A percentile compares a stretch with the other conserved stretches of the same genome.
These are phyloP conservation scores for Cerastoderma edule DNA, from an alignment of 2,888 invertebrate genomes.

Conservation along the genomic window DNA sequence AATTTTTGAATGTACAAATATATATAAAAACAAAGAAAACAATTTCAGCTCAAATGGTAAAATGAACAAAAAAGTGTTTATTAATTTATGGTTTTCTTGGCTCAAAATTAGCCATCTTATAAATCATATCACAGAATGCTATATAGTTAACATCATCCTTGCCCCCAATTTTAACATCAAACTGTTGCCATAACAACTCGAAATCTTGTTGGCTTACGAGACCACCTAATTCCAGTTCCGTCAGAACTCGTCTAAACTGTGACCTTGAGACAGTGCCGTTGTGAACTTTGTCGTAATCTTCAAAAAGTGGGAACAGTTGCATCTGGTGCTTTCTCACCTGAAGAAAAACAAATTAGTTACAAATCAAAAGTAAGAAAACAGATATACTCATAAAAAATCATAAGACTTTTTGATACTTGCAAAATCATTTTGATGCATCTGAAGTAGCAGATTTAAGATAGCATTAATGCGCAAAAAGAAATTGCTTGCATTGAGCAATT, in stretches of 20 bases:
- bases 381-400: too few species aligned
- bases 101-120: conserved; percentile 78
- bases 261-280: conserved; percentile 82
- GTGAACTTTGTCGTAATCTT: conserved; percentile 83
- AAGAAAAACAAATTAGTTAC: conserved; percentile 21
- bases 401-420: too few species aligned
- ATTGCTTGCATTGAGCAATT: too few species aligned
- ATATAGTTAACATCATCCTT: conserved; percentile 81
- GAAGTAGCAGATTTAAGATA: too few species aligned
- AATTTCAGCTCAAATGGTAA: not conserved
- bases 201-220: conserved; percentile 80
- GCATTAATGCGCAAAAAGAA: too few species aligned
- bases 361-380: not conserved
- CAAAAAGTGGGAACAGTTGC: conserved; percentile 83
- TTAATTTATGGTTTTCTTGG: conserved; percentile 78
- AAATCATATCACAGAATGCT: conserved; percentile 81
- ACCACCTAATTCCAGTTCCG: conserved; percentile 81
- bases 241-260: conserved; percentile 83
- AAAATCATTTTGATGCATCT: too few species aligned
- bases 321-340: conserved; percentile 82
- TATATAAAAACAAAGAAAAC: not conserved
- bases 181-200: conserved; percentile 80
- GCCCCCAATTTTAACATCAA: conserved; percentile 80
- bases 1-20: not conserved
- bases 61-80: too few species aligned